These are phyloP conservation scores for Antennarius striatus DNA, from an alignment of 2,113 vertebrate genomes.

Conservation along the genomic window DNA sequence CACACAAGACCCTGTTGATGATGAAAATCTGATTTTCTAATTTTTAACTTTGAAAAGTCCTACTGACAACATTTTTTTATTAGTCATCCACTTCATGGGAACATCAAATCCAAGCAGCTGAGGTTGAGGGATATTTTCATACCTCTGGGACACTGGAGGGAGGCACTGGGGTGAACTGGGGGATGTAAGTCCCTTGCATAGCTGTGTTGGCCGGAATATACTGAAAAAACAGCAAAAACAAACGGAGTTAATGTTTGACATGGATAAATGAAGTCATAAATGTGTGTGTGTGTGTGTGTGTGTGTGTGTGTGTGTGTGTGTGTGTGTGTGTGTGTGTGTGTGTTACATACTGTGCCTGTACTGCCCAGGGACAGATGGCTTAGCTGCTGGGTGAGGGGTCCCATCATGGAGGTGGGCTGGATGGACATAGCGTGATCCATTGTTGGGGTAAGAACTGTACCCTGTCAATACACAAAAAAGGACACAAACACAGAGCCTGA, in stretches of 20 bases:
- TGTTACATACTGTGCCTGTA: conserved; percentile 85
- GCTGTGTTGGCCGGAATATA: conserved; percentile 88
- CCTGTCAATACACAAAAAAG: conserved; percentile 69
- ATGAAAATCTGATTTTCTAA: too few species aligned
- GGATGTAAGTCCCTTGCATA: conserved; percentile 89
- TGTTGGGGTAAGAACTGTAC: conserved; percentile 87
- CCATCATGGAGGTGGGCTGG: conserved; percentile 91
- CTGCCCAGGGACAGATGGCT: conserved; percentile 89
- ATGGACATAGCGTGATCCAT: conserved; percentile 91
- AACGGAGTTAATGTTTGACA: conserved; percentile 9
- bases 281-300: not conserved
- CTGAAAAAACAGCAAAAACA: conserved; percentile 65
- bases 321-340: conserved; percentile 5
- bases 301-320: not conserved
- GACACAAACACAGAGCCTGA: not conserved
- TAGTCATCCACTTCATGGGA: not conserved
- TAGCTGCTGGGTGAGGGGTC: conserved; percentile 89
- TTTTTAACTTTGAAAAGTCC: too few species aligned
- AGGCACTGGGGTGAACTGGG: conserved; percentile 88
- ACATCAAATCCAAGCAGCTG: conserved; percentile 11
- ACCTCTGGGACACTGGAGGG: conserved; percentile 87
- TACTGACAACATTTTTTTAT: too few species aligned
- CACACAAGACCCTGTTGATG: too few species aligned
- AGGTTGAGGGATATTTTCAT: conserved; percentile 44
- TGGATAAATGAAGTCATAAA: not conserved